A percentile compares a stretch with the other conserved stretches of the same genome.
phyloP scores from a whole-genome alignment of 2,797 vertebrate species.

The Novumbra hubbsi region DNA sequence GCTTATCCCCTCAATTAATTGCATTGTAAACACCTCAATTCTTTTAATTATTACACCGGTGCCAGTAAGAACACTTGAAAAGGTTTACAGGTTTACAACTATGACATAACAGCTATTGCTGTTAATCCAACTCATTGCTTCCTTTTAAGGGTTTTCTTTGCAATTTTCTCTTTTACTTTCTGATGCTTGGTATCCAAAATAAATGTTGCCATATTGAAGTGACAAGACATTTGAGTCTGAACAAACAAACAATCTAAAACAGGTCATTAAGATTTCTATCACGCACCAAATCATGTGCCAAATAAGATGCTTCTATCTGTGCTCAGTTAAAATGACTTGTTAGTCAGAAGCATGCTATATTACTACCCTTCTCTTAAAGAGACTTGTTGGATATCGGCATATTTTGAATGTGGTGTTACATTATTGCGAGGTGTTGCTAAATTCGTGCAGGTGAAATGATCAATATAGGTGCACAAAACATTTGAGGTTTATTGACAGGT shows the following conservation, averaged over 20 bases:
- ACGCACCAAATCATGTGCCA: neutral
- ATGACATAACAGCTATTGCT: neutral
- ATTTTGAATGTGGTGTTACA: neutral
- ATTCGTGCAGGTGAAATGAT: neutral
- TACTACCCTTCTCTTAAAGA: neutral
- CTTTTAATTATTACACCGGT: constrained; percentile 29
- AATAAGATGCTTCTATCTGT: neutral
- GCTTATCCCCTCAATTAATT: constrained; percentile 10
- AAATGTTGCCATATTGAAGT: neutral
- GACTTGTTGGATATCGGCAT: neutral
- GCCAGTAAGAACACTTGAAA: constrained; percentile 16
- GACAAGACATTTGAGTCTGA: neutral
- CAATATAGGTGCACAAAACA: constrained; percentile 39
- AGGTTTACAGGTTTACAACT: neutral
- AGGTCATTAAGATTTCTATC: neutral
- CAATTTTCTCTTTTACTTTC: neutral
- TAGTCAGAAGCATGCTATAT: neutral
- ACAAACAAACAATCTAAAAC: neutral
- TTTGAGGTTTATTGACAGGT: constrained; percentile 71
- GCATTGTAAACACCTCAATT: constrained; percentile 38
- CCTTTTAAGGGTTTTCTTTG: neutral
- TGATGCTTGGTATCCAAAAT: neutral
- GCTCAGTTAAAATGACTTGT: neutral
- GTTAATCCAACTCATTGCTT: neutral
- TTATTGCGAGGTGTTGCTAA: neutral